These are phyloP conservation scores for Anarsia innoxiella DNA, from an alignment of 2,888 invertebrate genomes.

Conservation along the genomic window DNA sequence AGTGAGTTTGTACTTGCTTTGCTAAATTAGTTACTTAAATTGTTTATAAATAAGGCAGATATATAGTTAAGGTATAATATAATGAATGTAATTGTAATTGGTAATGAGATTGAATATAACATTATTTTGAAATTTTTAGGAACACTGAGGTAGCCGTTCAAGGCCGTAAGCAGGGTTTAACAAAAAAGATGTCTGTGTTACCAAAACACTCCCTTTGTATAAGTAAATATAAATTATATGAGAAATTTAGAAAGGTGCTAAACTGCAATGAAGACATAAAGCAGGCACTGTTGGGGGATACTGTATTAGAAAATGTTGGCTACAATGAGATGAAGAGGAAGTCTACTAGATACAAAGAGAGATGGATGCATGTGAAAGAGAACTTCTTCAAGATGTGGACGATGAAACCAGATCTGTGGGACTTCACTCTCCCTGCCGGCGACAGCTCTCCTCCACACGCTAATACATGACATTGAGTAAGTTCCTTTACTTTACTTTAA, in stretches of 20 bases:
- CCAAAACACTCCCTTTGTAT: constrained; percentile 63
- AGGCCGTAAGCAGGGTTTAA: constrained; percentile 86
- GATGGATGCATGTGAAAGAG: constrained; percentile 61
- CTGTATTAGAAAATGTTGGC: constrained; percentile 28
- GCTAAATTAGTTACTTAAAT: no score
- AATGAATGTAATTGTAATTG: no score
- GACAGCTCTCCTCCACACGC: no score
- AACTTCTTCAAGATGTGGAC: constrained; percentile 75
- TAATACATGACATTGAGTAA: no score
- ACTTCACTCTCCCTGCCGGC: no score
- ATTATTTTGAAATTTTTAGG: no score
- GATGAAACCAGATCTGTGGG: constrained; percentile 67
- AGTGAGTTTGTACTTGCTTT: background rate
- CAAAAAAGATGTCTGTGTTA: constrained; percentile 75
- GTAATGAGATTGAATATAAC: no score
- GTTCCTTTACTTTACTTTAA: no score
- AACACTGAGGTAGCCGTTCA: constrained; percentile 82
- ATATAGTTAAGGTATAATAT: no score
- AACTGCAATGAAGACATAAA: constrained; percentile 34
- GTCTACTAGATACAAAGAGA: constrained; percentile 32
- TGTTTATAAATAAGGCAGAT: no score
- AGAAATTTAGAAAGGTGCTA: constrained; percentile 57
- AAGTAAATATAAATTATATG: constrained; percentile 72
- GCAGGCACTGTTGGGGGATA: constrained; percentile 24
- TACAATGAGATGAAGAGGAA: constrained; percentile 59